These are phyloP conservation scores for Solea senegalensis DNA, from an alignment of 2,113 vertebrate species.

Conservation along the genomic window DNA sequence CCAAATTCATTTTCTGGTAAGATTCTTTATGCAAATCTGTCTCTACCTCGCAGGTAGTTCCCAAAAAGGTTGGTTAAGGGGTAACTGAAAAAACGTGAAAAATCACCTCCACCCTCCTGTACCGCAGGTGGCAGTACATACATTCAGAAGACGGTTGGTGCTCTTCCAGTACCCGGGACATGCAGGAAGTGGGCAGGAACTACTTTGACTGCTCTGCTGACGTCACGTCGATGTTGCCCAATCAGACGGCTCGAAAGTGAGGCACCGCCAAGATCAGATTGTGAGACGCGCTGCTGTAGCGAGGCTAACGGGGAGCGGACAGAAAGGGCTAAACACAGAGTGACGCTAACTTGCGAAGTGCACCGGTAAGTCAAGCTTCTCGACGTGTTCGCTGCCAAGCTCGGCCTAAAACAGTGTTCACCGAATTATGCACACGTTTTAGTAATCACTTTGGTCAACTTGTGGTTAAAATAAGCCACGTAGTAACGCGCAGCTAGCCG, in stretches of 20 bases:
- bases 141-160: not conserved
- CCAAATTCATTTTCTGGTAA: too few relatives aligned
- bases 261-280: conserved; percentile 87
- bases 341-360: conserved; percentile 60
- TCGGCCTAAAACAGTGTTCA: not conserved
- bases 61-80: too few relatives aligned
- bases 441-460: not conserved
- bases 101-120: conserved; percentile 6
- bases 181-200: conserved; percentile 40
- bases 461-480: not conserved
- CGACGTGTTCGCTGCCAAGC: not conserved
- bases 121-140: conserved; percentile 39
- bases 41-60: too few relatives aligned
- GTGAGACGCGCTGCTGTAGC: conserved; percentile 68
- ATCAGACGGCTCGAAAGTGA: conserved; percentile 67
- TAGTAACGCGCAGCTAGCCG: not conserved
- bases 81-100: too few relatives aligned
- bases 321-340: conserved; percentile 50
- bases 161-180: conserved; percentile 21
- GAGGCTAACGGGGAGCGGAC: conserved; percentile 55
- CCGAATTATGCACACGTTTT: not conserved
- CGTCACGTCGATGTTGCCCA: conserved; percentile 69
- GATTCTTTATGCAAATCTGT: too few relatives aligned
- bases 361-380: conserved; percentile 64
- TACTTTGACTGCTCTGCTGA: conserved; percentile 26